Evolutionary conservation across 2,113 vertebrate genomes (phyloP), one percentile per base, ranked within the genome.

Genomic region (Pelodiscus sinensis): DNA sequence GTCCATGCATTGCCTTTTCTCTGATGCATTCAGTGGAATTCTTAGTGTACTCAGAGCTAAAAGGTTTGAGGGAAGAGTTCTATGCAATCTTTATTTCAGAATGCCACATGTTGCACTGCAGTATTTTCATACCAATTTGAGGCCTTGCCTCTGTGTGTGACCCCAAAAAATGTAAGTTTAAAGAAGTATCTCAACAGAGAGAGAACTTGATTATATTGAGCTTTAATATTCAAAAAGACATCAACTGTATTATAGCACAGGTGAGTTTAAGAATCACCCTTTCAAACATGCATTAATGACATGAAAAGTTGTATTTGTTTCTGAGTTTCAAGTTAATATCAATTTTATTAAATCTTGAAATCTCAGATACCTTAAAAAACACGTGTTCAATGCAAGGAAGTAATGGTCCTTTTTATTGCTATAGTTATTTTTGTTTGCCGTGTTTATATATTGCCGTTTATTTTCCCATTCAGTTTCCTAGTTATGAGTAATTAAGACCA

Each of bases 381-480:
- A 13, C 24, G 4, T 27, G 73, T 77, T 44, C 54, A 79, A 52
- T 79, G 51, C 89, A 79, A 62, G 90, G 51, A 90, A 79, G 52
- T 44, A 78, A 31, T 35, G 8, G 73, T 21, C 3, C 12, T 15
- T 90, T 82, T 82, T 57, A 14, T 89, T 68, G 71, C 81, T 44
- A 50, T 77, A 0, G 27, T 92, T 81, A 44, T 44, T 44, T 44
- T 44, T 44, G 22, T 90, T 95, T 60, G 38, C 9, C 82, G 86
- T 81, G 50, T 71, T 71, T 9, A 71, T 71, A 35, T 71, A 10
- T 71, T 65, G 16, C n/a, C 35, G 65, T 10, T 35, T 86, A 0
- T 89, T 82, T n/a, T 82, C 81, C 82, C 31, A 8, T 25, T 79
- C 71, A 54, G 71, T 91, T 91, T 89, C 71, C 58, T 92, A 22